These are phyloP conservation scores for Numenius arquata DNA, from an alignment of 2,113 vertebrate species.

Conservation along the genomic window DNA sequence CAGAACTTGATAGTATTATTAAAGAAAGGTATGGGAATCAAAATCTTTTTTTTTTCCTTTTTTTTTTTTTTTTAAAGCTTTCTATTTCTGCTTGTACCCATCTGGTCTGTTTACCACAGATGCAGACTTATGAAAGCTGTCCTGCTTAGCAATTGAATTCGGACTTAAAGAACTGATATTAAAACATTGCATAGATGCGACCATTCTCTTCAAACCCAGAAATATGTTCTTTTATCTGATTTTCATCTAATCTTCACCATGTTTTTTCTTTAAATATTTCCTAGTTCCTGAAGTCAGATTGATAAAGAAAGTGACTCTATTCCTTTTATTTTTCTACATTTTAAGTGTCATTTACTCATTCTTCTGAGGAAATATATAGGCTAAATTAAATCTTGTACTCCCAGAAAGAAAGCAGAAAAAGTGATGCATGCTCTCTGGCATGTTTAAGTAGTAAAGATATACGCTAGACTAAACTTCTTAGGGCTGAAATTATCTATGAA, in stretches of 20 bases:
- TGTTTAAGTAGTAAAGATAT: neutral
- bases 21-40: conserved; percentile 49
- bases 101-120: conserved; percentile 66
- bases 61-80: neutral
- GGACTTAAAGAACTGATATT: conserved; percentile 34
- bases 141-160: conserved; percentile 29
- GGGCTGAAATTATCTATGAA: neutral
- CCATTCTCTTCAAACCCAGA: neutral
- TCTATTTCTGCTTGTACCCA: conserved; percentile 61
- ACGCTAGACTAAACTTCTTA: neutral
- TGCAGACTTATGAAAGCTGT: conserved; percentile 45
- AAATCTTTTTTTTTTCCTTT: neutral
- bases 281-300: neutral
- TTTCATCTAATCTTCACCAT: neutral
- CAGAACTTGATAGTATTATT: conserved; percentile 46
- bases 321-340: neutral
- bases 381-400: neutral
- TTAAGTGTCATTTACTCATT: neutral
- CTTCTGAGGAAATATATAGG: neutral
- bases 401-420: neutral
- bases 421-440: neutral
- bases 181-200: neutral
- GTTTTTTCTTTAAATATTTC: neutral
- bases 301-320: neutral
- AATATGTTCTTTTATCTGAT: neutral